Base-by-base conservation (phyloP, 2,888 invertebrate species). In the Mylabris sibirica region DNA sequence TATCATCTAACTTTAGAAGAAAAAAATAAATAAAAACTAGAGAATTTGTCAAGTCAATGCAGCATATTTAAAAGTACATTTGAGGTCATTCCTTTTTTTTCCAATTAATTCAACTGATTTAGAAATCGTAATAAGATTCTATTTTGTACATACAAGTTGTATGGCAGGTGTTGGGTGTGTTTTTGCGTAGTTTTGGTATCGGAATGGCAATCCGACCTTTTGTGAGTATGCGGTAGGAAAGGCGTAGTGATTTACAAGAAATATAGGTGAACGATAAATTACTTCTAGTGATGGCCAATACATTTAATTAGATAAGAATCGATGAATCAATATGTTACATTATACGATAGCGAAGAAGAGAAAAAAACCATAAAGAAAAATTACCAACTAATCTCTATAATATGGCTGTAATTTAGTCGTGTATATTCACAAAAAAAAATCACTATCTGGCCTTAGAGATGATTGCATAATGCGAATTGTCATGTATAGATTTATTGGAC, bases 401-500 rank as follows among this genome's bases (percentile, higher is more conserved):
- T 62, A 41, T 63, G 69, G 71, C 69, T 75, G 71, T 74, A 71
- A 72, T 75, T 75, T 75, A 76, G 75, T 77, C 75, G 75, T 76
- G 75, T 66, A 63, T 76, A 76, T 76, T 72, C 72, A 76, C 73
- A 74, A 75, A 77, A 73, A 76, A 78, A 78, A 76, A 77, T 75
- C 75, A 74, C 75, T 75, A 74, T 75, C 74, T 78, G 79, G 79
- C 79, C 79, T 80, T 77, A 74, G 60, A 78, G 77, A 77, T 78
- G 76, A 76, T 74, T 76, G 75, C 78, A 78, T 79, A 79, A 77
- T 75, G 74, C 78, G 77, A 75, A 78, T 76, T 76, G 78, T 79
- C 79, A 77, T 78, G 75, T 73, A 72, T 71, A 72, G 78, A 80
- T 80, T 80, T 80, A 80, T 80, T 79, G 74, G 79, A 80, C 80